Base-by-base conservation (phyloP, 2,888 invertebrate genomes). In the Eurois occulta region DNA sequence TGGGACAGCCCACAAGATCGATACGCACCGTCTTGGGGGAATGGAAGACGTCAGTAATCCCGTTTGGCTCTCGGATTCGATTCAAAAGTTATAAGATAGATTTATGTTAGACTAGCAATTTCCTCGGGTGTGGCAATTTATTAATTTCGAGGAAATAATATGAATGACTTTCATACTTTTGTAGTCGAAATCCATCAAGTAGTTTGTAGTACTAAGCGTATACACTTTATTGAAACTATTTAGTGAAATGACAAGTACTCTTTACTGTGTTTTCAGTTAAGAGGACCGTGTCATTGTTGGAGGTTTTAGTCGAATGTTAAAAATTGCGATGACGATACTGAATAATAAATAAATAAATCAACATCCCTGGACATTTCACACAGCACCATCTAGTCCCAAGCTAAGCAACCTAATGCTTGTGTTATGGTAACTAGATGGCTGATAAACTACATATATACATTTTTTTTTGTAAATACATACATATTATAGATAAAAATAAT, bases 1-100 rank as follows among this genome's bases (percentile, higher is more conserved):
- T 67, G 75, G 80, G 43, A 38, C 62, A 75, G 66, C 72, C 80
- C 83, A 38, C 28, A 58, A 71, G 83, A 84, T 84, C 84, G 46
- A 84, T 84, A 84, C 67, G 81, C 67, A 69, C 68, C 43, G 46
- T 72, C 78, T 82, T 72, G 52, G 67, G 81, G 77, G 72, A 38
- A 64, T 10, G 64, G 10, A 62, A 52, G 43, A 28, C 55, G 43
- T 28, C 24, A 64, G 48, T 38, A 73, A 80, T 60, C 38, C n/a
- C 66, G 43, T 60, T 77, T 72, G n/a, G 67, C 35, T n/a, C 55
- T 69, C 55, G 32, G 41, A 71, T 80, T 71, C 46, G 62, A 65
- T 74, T 52, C 48, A 52, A 32, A 35, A 65, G 48, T n/a, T 66
- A 35, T n/a, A 68, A 11, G 28, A 82, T 76, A 43, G 32, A 75